Evolutionary conservation across 2,888 invertebrate species (phyloP).

Genomic region (Agrochola litura): DNA sequence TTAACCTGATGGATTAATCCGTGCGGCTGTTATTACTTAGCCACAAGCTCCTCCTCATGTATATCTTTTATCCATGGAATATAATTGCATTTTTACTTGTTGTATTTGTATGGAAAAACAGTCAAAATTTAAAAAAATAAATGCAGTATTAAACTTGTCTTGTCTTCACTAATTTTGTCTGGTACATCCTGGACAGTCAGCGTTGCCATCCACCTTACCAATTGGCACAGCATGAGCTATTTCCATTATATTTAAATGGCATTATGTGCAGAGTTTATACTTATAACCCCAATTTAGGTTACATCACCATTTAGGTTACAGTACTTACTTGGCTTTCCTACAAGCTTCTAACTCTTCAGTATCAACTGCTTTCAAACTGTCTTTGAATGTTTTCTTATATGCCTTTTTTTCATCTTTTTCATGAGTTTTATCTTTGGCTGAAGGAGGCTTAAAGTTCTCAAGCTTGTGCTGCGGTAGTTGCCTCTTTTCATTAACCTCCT

Average conservation of each 20-base stretch:
- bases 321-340: constrained; percentile 83
- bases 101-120: not conserved
- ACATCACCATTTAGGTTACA: too few species aligned
- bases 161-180: not conserved
- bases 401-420: constrained; percentile 80
- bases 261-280: too few species aligned
- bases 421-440: constrained; percentile 80
- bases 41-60: too few species aligned
- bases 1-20: too few species aligned
- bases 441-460: constrained; percentile 86
- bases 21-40: too few species aligned
- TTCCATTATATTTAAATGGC: too few species aligned
- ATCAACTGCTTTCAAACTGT: constrained; percentile 81
- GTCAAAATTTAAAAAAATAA: too few species aligned
- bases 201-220: too few species aligned
- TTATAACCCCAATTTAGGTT: too few species aligned
- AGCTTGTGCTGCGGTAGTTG: constrained; percentile 88
- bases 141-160: too few species aligned
- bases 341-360: constrained; percentile 86
- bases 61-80: not conserved
- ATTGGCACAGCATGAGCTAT: too few species aligned
- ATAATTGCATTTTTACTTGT: not conserved
- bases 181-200: not conserved
- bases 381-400: constrained; percentile 78
- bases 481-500: constrained; percentile 94